phyloP scores from a whole-genome alignment of 2,113 vertebrate genomes.

The Pagrus major region DNA sequence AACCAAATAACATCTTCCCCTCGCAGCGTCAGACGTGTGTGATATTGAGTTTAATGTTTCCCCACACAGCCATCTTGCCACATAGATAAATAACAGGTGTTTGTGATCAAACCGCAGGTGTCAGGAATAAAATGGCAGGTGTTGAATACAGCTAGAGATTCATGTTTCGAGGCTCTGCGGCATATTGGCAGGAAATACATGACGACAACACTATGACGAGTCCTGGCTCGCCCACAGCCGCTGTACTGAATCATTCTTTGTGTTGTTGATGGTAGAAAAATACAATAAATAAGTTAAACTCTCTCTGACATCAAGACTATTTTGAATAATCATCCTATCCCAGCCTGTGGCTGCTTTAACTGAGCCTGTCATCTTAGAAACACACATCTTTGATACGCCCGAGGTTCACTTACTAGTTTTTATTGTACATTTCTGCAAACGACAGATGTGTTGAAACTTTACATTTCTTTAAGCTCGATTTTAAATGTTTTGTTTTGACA shows the following conservation, averaged over 20 bases:
- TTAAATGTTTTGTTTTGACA: no score
- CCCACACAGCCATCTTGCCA: background rate
- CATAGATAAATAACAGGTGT: conserved; percentile 22
- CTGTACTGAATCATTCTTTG: background rate
- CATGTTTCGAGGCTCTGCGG: background rate
- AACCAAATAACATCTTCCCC: conserved; percentile 3
- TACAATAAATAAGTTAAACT: background rate
- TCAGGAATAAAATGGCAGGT: conserved; percentile 41
- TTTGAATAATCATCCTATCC: no score
- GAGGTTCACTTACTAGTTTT: background rate
- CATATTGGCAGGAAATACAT: background rate
- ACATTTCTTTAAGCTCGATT: no score
- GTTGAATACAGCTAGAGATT: conserved; percentile 17
- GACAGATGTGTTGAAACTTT: no score
- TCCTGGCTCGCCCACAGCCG: background rate
- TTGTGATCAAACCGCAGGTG: conserved; percentile 43
- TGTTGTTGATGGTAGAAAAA: background rate
- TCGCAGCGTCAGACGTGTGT: background rate
- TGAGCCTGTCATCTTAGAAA: background rate
- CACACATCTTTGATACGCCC: background rate
- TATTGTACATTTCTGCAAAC: background rate
- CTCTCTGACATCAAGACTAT: background rate
- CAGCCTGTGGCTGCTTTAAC: background rate
- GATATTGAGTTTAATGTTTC: background rate
- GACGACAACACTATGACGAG: background rate